phyloP scores from a whole-genome alignment of 2,113 vertebrate genomes.

The Pterocles gutturalis region DNA sequence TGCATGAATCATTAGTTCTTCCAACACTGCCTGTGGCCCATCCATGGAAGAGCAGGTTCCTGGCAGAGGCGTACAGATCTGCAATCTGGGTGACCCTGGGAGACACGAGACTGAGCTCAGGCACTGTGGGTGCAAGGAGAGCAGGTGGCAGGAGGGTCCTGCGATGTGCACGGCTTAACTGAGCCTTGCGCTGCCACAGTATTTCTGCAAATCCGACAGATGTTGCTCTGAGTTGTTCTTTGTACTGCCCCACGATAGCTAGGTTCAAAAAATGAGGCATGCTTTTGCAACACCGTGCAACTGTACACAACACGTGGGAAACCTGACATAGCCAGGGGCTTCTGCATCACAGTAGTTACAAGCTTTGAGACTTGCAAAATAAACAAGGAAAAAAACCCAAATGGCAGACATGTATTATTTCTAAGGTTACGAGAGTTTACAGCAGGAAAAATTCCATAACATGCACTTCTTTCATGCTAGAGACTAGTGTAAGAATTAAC shows the following conservation, averaged over 20 bases:
- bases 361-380: background rate
- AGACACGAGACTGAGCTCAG: background rate
- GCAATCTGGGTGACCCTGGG: accelerated
- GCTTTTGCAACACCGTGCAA: background rate
- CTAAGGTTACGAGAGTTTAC: accelerated
- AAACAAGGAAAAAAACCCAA: background rate
- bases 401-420: background rate
- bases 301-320: background rate
- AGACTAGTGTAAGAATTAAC: background rate
- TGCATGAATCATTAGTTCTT: background rate
- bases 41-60: background rate
- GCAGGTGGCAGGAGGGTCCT: background rate
- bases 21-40: background rate
- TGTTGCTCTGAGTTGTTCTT: background rate
- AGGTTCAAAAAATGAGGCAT: accelerated
- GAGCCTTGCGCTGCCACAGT: accelerated
- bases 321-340: background rate
- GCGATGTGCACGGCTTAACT: accelerated
- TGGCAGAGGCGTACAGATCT: accelerated
- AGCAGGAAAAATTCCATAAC: background rate
- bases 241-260: accelerated
- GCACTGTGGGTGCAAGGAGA: accelerated
- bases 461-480: background rate
- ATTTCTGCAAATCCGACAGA: background rate
- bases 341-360: background rate